Evolutionary conservation across 2,888 invertebrate species (phyloP), one percentile per base, ranked within the genome.

Genomic region (Nemotelus pantherinus): DNA sequence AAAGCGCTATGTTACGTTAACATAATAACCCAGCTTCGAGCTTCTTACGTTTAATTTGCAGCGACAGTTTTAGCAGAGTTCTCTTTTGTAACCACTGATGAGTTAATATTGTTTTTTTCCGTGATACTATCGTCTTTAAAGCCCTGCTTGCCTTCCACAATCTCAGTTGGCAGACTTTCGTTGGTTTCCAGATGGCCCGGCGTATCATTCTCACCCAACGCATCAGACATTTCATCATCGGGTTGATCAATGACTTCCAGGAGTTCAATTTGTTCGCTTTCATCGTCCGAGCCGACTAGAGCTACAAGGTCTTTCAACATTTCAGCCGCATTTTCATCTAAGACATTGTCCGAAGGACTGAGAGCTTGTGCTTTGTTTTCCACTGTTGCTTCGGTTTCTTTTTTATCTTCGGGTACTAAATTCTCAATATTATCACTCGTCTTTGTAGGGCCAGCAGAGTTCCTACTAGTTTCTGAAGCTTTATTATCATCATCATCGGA

Each of bases 201-300:
- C 3, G 60, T 60, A 7, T 60, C 60, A 0, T 60, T 43, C 39
- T n/a, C 39, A 43, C 41, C 39, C 41, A 60, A 3, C 25, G 25
- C 25, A 48, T 72, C 71, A 10, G 48, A n/a, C 39, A 48, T 9
- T 3, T 74, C 74, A 2, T 74, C 74, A 25, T 74, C 74, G 6
- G 39, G 43, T 7, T 6, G 50, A 48, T 74, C 74, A n/a, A 60
- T 60, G 4, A 74, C 74, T 60, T 74, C 74, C 10, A 74, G 45
- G 25, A 74, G 48, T 63, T 74, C 74, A 48, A 74, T 48, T 63
- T 74, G 74, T 63, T 74, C 74, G 10, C 41, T 60, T 3, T 74
- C 74, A 2, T 74, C 74, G 39, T 60, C 63, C 4, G 39, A 25
- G 39, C 25, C 53, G 44, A 47, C 44, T 25, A 47, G 39, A 10